A percentile compares a stretch with the other conserved stretches of the same genome.
phyloP scores from a whole-genome alignment of 1,140 invertebrate species.

The Coenobita brevimanus region DNA sequence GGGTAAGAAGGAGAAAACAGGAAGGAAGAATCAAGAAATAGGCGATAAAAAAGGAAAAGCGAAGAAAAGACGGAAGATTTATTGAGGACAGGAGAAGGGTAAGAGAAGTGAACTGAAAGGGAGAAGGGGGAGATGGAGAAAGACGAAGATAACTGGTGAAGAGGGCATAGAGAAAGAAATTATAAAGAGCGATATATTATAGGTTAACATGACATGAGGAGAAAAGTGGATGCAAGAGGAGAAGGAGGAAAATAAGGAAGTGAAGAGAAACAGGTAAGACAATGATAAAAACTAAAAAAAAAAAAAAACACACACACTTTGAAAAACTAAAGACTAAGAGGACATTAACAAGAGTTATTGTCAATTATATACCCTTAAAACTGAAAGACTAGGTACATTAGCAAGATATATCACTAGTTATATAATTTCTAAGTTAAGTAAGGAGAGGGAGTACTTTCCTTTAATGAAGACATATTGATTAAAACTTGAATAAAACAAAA shows the following conservation, averaged over 20 bases:
- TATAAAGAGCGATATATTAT: not conserved
- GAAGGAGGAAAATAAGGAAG: not conserved
- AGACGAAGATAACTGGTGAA: not conserved
- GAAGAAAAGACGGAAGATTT: not conserved
- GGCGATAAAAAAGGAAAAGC: not conserved
- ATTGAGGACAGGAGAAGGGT: not conserved
- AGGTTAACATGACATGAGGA: not conserved
- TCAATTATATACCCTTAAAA: too few species aligned
- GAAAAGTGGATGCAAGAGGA: not conserved
- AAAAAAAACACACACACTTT: not conserved
- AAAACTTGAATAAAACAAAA: too few species aligned
- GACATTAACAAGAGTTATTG: too few species aligned
- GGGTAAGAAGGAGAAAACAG: conserved; percentile 6
- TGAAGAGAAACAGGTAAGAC: too few species aligned
- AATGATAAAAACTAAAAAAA: too few species aligned
- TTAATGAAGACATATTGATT: too few species aligned
- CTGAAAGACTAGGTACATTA: too few species aligned
- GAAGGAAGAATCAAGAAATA: conserved; percentile 6
- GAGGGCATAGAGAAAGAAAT: not conserved
- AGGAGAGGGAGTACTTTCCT: too few species aligned
- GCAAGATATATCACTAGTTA: too few species aligned
- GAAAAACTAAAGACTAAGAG: not conserved
- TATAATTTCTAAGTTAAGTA: too few species aligned
- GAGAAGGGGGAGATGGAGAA: too few species aligned
- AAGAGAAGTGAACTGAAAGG: not conserved